phyloP scores from a whole-genome alignment of 2,113 vertebrate genomes.

The Coregonus clupeaformis region DNA sequence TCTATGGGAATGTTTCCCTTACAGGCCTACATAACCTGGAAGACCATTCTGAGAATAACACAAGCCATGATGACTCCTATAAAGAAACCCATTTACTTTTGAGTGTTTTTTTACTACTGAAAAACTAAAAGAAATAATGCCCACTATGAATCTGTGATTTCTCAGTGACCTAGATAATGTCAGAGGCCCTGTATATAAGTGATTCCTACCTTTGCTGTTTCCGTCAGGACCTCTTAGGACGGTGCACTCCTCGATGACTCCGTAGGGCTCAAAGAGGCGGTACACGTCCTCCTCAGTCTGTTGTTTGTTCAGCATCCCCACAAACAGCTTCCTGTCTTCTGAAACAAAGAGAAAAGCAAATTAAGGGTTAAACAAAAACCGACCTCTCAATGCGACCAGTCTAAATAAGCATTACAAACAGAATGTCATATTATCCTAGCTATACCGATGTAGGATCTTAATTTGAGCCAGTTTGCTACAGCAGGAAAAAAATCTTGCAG shows the following conservation, averaged over 20 bases:
- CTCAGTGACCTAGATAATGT: conserved; percentile 57
- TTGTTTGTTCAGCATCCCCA: conserved; percentile 99
- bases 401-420: not conserved
- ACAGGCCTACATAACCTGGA: too few species aligned
- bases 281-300: conserved; percentile 98
- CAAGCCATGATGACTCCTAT: too few species aligned
- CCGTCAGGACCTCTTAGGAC: conserved; percentile 96
- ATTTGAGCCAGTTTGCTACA: too few species aligned
- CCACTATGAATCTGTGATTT: not conserved
- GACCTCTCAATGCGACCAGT: conserved; percentile 20
- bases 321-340: conserved; percentile 94
- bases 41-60: too few species aligned
- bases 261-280: conserved; percentile 96
- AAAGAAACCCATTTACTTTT: too few species aligned
- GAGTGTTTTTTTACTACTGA: too few species aligned
- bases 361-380: conserved; percentile 48
- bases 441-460: too few species aligned
- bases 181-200: not conserved
- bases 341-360: conserved; percentile 67
- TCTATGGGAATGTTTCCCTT: not conserved
- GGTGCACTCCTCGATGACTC: conserved; percentile 96
- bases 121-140: not conserved
- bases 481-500: too few species aligned
- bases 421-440: too few species aligned
- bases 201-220: conserved; percentile 93